Evolutionary conservation across 2,113 vertebrate species (phyloP).

Genomic region (Hemiscyllium ocellatum): DNA sequence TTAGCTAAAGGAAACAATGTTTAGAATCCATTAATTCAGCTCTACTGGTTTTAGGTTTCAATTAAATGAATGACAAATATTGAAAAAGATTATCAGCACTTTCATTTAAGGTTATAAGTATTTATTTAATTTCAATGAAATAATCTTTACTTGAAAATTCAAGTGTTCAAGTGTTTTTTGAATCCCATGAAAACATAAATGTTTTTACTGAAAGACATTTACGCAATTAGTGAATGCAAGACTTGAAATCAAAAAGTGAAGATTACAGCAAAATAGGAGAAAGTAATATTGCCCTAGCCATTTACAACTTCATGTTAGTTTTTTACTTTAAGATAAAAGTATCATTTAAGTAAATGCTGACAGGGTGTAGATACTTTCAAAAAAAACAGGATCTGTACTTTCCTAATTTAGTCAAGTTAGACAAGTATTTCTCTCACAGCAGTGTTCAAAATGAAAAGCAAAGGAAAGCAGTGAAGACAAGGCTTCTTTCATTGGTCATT

Average conservation of each 20-base stretch:
- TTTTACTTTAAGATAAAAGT: not conserved
- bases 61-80: constrained; percentile 12
- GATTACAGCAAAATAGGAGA: not conserved
- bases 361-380: not conserved
- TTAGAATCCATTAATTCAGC: not conserved
- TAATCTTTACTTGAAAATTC: not conserved
- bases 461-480: not conserved
- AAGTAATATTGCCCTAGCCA: not conserved
- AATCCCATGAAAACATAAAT: not conserved
- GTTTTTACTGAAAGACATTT: not conserved
- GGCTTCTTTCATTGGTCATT: not conserved
- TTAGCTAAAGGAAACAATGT: not conserved
- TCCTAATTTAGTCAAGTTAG: not conserved
- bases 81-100: not conserved
- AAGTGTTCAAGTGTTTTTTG: too few relatives aligned
- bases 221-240: not conserved
- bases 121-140: not conserved
- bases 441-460: not conserved
- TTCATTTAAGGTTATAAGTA: not conserved
- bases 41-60: not conserved
- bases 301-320: not conserved
- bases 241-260: not conserved
- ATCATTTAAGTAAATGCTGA: not conserved
- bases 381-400: not conserved
- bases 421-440: not conserved